Base-by-base conservation (phyloP, 2,888 invertebrate genomes). In the Agriopis aurantiaria region DNA sequence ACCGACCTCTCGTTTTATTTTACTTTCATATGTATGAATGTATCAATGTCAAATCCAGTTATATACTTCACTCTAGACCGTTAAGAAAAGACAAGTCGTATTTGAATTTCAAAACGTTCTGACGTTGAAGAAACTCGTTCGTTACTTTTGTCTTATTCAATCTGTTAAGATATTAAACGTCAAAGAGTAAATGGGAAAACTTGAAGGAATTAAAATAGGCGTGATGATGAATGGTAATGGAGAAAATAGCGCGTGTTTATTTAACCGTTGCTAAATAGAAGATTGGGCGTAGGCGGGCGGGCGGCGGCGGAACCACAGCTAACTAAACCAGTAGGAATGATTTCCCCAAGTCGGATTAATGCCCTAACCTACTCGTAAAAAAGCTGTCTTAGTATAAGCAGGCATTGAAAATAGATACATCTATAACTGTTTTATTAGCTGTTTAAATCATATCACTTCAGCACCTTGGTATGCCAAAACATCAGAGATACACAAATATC, bases 241-340 rank as follows among this genome's bases (percentile, higher is more conserved):
- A 33, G 58, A 75, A 81, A 80, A 80, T 77, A 78, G 79, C 77
- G 72, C 74, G 75, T 73, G 81, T 82, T 82, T 79, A 85, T 81
- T 81, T 82, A 84, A 82, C 80, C 77, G 76, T 81, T 80, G 80
- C 80, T 83, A 85, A 85, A 86, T 85, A 80, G 81, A 76, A 79
- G 81, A 71, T 78, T 62, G 69, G 69, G 68, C 61, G 72, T 70
- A 83, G 80, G 77, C 79, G 78, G 80, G 72, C 75, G 80, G 77
- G 78, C 78, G 80, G 72, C 75, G 73, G 72, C 53, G 17, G 57
- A 41, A 43, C 49, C 63, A 58, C 69, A 67, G 65, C n/a, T 14
- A 33, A 33, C 33, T 49, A 46, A 51, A 52, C 56, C 61, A 51
- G 55, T 33, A 68, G 58, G 53, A 40, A 53, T 17, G 23, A n/a